These are phyloP conservation scores for Tribolium castaneum DNA, from an alignment of 1,140 invertebrate species.

Conservation along the genomic window DNA sequence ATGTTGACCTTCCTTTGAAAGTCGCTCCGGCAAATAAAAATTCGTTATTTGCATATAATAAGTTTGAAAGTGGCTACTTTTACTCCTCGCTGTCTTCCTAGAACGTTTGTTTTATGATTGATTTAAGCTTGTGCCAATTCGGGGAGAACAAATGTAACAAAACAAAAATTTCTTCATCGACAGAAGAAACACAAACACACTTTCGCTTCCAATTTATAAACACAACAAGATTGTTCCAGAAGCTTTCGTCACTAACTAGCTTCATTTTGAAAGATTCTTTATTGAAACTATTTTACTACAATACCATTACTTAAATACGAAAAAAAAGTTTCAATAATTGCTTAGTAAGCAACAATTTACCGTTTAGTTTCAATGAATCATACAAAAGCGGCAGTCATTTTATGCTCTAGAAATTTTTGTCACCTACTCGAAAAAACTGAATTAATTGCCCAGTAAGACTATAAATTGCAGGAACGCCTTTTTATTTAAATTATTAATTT, in stretches of 20 bases:
- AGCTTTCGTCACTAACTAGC: background rate
- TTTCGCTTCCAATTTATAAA: background rate
- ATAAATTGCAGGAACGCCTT: background rate
- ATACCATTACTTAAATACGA: too few species aligned
- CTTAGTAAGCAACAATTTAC: background rate
- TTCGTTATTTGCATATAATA: slow-evolving; percentile 22
- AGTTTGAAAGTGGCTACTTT: slow-evolving; percentile 24
- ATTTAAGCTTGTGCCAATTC: background rate
- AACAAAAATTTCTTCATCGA: background rate
- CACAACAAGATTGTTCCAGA: background rate
- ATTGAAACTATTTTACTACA: too few species aligned
- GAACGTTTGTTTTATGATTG: background rate
- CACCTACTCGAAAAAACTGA: background rate
- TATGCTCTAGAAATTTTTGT: background rate
- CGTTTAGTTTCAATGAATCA: background rate
- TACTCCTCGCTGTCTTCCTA: slow-evolving; percentile 11
- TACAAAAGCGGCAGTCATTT: background rate
- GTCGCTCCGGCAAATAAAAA: background rate
- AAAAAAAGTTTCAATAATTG: background rate
- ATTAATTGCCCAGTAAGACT: background rate
- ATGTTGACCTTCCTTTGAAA: slow-evolving; percentile 26
- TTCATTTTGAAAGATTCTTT: too few species aligned
- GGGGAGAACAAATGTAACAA: background rate
- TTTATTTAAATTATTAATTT: too few species aligned
- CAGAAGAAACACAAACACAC: background rate